Evolutionary conservation across 2,113 vertebrate genomes (phyloP).

Genomic region (Callipepla californica): DNA sequence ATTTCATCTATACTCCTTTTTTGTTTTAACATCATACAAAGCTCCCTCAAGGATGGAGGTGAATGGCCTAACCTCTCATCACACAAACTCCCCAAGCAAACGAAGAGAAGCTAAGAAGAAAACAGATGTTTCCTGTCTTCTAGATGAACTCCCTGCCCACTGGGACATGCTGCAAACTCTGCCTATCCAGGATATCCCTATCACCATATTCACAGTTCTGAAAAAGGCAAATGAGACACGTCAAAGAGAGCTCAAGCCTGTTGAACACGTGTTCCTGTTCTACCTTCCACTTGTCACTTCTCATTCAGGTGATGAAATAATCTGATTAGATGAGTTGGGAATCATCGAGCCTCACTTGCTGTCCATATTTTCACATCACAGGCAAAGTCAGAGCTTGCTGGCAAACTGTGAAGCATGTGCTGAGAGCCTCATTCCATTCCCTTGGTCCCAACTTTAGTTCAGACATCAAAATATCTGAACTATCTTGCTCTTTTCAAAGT

Average conservation of each 20-base stretch:
- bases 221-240: background rate
- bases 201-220: background rate
- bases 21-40: background rate
- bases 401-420: background rate
- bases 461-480: slow-evolving; percentile 50
- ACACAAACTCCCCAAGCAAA: background rate
- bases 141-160: background rate
- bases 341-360: slow-evolving; percentile 27
- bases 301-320: slow-evolving; percentile 46
- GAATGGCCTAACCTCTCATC: background rate
- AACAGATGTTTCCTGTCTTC: background rate
- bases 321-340: slow-evolving; percentile 27
- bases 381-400: background rate
- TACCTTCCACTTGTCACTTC: slow-evolving; percentile 20
- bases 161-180: background rate
- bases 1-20: background rate
- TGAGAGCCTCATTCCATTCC: background rate
- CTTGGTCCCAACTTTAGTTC: background rate
- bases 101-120: background rate
- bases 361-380: background rate
- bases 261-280: background rate
- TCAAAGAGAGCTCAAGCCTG: background rate
- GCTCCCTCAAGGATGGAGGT: background rate
- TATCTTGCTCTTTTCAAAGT: background rate
- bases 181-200: background rate